Conservation (phyloP, 1,140 invertebrate genomes). For the Heliconius hermathena region DNA sequence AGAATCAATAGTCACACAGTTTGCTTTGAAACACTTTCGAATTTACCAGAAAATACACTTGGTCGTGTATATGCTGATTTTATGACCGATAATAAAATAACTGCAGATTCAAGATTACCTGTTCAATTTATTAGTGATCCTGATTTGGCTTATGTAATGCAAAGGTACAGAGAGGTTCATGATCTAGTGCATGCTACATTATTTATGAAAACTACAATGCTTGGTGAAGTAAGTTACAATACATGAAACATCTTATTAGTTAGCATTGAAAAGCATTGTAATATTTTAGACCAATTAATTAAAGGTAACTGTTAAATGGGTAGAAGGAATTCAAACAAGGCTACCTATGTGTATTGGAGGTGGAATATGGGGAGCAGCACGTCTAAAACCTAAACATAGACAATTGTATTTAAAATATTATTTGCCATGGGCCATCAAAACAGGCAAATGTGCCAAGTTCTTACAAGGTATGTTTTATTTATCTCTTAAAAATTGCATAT, state of each 20-base stretch:
- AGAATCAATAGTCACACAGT: slow-evolving; percentile 93
- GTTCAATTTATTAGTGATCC: slow-evolving; percentile 96
- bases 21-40: slow-evolving; percentile 87
- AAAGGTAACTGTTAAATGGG: slow-evolving; percentile 97
- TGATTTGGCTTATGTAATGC: slow-evolving; percentile 97
- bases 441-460: slow-evolving; percentile 89
- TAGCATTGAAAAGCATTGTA: neutral
- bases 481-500: neutral
- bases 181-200: slow-evolving; percentile 96
- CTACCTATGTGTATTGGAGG: slow-evolving; percentile 95
- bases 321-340: slow-evolving; percentile 95
- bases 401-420: slow-evolving; percentile 89
- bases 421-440: slow-evolving; percentile 94
- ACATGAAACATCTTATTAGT: slow-evolving; percentile 13
- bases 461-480: slow-evolving; percentile 67
- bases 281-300: slow-evolving; percentile 16
- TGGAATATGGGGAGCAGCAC: slow-evolving; percentile 92
- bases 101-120: slow-evolving; percentile 93
- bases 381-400: slow-evolving; percentile 92
- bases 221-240: slow-evolving; percentile 84
- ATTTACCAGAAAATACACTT: slow-evolving; percentile 90
- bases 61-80: slow-evolving; percentile 93
- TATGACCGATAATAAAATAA: slow-evolving; percentile 92
- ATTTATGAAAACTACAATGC: slow-evolving; percentile 97
- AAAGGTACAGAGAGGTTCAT: slow-evolving; percentile 97